Evolutionary conservation across 2,888 invertebrate genomes (phyloP).

Genomic region (Conchocele bisecta): DNA sequence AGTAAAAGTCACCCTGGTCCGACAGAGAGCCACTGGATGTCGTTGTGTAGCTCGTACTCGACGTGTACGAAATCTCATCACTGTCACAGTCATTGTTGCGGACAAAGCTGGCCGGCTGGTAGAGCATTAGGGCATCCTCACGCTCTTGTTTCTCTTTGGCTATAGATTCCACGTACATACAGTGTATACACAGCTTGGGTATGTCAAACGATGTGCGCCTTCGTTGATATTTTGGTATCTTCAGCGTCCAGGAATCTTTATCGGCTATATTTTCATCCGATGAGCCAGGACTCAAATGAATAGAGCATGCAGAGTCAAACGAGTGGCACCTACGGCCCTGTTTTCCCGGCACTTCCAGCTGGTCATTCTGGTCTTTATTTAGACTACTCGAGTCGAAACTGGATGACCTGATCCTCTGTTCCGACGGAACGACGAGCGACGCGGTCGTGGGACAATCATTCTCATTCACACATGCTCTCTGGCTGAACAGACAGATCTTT

Average conservation of each 20-base stretch:
- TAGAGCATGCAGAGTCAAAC: slow-evolving; percentile 68
- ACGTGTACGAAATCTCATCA: slow-evolving; percentile 49
- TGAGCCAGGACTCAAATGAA: slow-evolving; percentile 48
- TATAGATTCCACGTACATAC: slow-evolving; percentile 76
- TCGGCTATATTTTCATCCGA: slow-evolving; percentile 73
- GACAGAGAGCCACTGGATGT: slow-evolving; percentile 55
- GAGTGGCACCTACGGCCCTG: slow-evolving; percentile 70
- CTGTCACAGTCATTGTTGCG: slow-evolving; percentile 32
- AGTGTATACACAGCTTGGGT: slow-evolving; percentile 79
- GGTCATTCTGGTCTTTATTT: slow-evolving; percentile 36
- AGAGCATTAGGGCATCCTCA: slow-evolving; percentile 37
- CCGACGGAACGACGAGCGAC: slow-evolving; percentile 69
- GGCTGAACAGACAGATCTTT: slow-evolving; percentile 71
- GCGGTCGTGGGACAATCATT: slow-evolving; percentile 40
- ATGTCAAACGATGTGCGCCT: slow-evolving; percentile 76
- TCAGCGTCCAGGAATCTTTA: slow-evolving; percentile 51
- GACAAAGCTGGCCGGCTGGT: slow-evolving; percentile 12
- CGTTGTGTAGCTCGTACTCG: slow-evolving; percentile 60
- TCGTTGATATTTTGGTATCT: slow-evolving; percentile 59
- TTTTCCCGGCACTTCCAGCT: slow-evolving; percentile 61
- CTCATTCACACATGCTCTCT: slow-evolving; percentile 59
- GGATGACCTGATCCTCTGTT: slow-evolving; percentile 71
- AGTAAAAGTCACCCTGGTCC: slow-evolving; percentile 56
- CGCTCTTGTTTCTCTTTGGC: slow-evolving; percentile 51
- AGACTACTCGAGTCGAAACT: slow-evolving; percentile 77